Percentiles rank a stretch among this genome's conserved stretches.
Conservation (phyloP, 2,797 vertebrate genomes). For the Sciurus vulgaris region DNA sequence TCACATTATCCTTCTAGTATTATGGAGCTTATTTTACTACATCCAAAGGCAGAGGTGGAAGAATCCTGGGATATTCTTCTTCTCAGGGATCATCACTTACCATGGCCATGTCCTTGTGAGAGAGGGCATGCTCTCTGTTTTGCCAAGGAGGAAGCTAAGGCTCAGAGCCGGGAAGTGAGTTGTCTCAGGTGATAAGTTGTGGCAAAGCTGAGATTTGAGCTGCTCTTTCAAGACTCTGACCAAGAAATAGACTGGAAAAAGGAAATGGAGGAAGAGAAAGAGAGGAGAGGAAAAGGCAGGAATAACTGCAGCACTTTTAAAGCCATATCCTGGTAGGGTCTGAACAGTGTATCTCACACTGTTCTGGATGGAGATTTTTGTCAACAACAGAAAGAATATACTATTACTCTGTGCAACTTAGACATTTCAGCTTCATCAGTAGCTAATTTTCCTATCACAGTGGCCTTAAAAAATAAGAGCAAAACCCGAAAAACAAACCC, state of each 20-base stretch:
- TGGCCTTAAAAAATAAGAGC: slow-evolving; percentile 15
- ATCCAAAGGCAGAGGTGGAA: not conserved
- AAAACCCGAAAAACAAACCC: not conserved
- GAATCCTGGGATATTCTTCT: not conserved
- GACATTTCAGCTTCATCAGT: not conserved
- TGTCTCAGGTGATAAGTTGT: not conserved
- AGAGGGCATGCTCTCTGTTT: not conserved
- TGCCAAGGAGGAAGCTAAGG: not conserved
- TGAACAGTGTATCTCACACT: not conserved
- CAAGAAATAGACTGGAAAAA: slow-evolving; percentile 6
- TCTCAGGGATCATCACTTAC: not conserved
- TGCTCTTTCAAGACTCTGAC: not conserved
- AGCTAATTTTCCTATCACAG: not conserved
- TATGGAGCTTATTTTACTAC: not conserved
- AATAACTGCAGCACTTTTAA: not conserved
- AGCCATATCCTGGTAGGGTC: not conserved
- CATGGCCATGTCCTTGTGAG: not conserved
- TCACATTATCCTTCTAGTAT: not conserved
- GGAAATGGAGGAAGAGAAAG: not conserved
- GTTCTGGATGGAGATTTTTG: not conserved
- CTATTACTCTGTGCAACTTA: not conserved
- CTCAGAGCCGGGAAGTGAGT: not conserved
- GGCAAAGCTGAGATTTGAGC: not conserved
- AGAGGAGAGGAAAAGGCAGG: rapidly evolving
- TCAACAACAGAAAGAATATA: not conserved